Conservation (phyloP, 2,888 invertebrate genomes). For the Drosophila koepferae region DNA sequence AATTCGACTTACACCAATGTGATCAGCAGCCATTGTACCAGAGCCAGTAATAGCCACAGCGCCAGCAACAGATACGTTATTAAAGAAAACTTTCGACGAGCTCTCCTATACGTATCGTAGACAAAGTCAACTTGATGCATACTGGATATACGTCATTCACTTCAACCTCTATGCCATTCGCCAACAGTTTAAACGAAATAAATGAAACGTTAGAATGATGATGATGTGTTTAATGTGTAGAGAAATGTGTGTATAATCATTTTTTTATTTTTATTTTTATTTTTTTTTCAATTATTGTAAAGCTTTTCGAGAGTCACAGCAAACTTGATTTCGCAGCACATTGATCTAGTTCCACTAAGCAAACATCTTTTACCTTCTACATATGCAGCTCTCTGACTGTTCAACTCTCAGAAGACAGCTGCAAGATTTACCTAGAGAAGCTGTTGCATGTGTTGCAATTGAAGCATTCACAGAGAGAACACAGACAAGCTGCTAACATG, state of each 20-base stretch:
- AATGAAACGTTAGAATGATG: constrained; percentile 5
- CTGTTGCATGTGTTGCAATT: constrained; percentile 15
- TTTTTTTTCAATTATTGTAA: not conserved
- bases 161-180: constrained; percentile 21
- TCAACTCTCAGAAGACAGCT: constrained; percentile 1
- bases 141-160: constrained; percentile 8
- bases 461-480: constrained; percentile 12
- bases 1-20: constrained; percentile 40
- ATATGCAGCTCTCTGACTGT: not conserved
- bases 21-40: constrained; percentile 44
- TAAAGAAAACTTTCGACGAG: constrained; percentile 30
- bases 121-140: not conserved
- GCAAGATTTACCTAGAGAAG: not conserved
- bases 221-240: constrained; percentile 15
- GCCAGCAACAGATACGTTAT: constrained; percentile 18
- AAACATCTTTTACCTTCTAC: not conserved
- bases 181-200: not conserved
- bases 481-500: constrained; percentile 43
- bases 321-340: constrained; percentile 13
- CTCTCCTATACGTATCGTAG: constrained; percentile 26
- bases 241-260: constrained; percentile 9
- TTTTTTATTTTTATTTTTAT: not conserved
- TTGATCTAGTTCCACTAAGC: not conserved
- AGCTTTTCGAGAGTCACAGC: constrained; percentile 16
- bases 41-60: constrained; percentile 27